Evolutionary conservation across 2,113 vertebrate species (phyloP).

Genomic region (Corapipo altera): DNA sequence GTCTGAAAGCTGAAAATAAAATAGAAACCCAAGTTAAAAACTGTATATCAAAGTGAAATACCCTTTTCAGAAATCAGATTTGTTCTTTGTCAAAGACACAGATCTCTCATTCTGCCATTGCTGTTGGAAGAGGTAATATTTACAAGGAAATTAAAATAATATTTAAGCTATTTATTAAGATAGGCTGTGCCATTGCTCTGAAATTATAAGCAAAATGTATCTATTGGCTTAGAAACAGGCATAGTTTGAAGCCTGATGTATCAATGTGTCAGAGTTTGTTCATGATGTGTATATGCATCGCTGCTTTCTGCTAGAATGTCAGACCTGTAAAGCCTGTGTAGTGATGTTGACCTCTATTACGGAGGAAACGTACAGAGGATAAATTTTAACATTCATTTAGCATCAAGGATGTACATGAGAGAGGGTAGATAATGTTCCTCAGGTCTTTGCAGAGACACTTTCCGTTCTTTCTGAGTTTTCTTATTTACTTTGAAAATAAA

Average conservation of each 20-base stretch:
- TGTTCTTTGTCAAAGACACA: background rate
- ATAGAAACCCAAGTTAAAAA: background rate
- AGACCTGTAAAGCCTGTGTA: background rate
- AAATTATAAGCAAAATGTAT: background rate
- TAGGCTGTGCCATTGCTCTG: background rate
- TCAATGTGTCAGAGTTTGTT: background rate
- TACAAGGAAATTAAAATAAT: constrained; percentile 1
- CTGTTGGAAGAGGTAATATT: background rate
- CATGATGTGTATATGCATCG: background rate
- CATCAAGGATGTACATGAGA: background rate
- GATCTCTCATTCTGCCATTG: background rate
- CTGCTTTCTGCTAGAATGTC: constrained; percentile 5
- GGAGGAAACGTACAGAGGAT: background rate
- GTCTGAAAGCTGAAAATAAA: background rate
- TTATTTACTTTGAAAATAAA: background rate
- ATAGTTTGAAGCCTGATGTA: background rate
- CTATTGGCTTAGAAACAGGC: background rate
- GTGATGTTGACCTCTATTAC: background rate
- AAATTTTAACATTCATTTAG: background rate
- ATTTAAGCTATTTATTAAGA: background rate
- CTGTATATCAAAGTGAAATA: background rate
- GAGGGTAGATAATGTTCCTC: background rate
- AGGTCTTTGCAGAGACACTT: background rate
- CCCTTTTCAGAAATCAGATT: background rate
- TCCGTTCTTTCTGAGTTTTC: background rate